A percentile compares a stretch with the other conserved stretches of the same genome.
Conservation (phyloP, 2,113 vertebrate genomes). For the Speoplatyrhinus poulsoni region DNA sequence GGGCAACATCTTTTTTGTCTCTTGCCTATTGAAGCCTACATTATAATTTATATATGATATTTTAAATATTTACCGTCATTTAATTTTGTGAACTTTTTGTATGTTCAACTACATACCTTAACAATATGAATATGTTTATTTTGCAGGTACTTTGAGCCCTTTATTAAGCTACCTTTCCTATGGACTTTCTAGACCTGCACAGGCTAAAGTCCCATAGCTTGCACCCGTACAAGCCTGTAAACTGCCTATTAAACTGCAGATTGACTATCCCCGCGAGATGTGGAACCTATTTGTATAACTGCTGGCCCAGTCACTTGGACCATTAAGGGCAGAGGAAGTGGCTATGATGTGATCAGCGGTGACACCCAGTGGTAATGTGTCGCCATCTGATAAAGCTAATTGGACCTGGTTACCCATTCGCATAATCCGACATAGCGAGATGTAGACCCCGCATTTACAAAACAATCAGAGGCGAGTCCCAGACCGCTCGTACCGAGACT, state of each 20-base stretch:
- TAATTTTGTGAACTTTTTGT: too few relatives aligned
- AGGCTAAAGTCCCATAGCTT: too few relatives aligned
- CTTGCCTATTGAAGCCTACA: too few relatives aligned
- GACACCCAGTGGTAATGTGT: slow-evolving; percentile 63
- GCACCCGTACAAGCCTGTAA: too few relatives aligned
- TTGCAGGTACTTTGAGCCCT: too few relatives aligned
- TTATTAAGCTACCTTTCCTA: too few relatives aligned
- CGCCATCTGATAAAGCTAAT: slow-evolving; percentile 47
- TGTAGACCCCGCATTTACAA: slow-evolving; percentile 34
- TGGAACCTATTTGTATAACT: slow-evolving; percentile 26
- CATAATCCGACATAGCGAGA: slow-evolving; percentile 65
- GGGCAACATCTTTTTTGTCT: too few relatives aligned
- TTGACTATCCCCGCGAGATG: slow-evolving; percentile 6
- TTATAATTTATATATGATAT: too few relatives aligned
- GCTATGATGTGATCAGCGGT: slow-evolving; percentile 64
- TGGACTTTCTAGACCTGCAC: too few relatives aligned
- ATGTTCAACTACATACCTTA: too few relatives aligned
- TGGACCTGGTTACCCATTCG: slow-evolving; percentile 29
- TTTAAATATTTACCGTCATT: too few relatives aligned
- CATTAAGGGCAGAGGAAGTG: slow-evolving; percentile 23
- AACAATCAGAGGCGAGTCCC: slow-evolving; percentile 35
- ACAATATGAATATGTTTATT: too few relatives aligned
- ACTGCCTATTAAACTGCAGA: slow-evolving; percentile 11
- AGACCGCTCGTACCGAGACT: background rate
- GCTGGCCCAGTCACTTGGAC: slow-evolving; percentile 45